Conservation (phyloP, 2,797 vertebrate genomes). For the Eurystomus glaucurus region DNA sequence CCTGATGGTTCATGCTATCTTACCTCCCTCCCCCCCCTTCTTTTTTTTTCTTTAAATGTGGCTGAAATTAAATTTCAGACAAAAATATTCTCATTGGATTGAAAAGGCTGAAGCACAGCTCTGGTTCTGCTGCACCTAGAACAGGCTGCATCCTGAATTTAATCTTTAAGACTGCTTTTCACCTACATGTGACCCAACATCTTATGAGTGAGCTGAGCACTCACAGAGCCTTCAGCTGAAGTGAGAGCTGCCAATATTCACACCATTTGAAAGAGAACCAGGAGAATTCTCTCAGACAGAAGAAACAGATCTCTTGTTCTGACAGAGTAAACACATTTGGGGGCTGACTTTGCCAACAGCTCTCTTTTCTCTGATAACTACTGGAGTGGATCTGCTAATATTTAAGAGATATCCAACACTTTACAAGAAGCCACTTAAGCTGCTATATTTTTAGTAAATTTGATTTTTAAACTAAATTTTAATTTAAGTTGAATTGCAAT, state of each 20-base stretch:
- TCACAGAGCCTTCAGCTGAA: background rate
- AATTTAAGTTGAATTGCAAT: background rate
- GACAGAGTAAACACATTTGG: background rate
- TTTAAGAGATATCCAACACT: background rate
- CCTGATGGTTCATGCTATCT: background rate
- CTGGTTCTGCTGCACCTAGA: background rate
- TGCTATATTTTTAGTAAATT: background rate
- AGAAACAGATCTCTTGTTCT: background rate
- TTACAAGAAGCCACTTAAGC: background rate
- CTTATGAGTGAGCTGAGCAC: background rate
- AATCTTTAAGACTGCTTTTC: background rate
- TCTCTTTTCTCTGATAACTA: background rate
- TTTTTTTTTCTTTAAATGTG: background rate
- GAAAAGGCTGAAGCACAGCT: background rate
- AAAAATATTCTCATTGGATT: background rate
- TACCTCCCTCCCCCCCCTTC: fast-evolving
- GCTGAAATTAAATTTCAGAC: background rate
- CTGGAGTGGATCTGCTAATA: background rate
- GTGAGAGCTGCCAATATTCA: background rate
- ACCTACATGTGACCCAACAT: background rate
- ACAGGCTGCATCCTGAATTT: background rate
- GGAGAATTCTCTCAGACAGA: background rate
- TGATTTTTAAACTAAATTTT: background rate
- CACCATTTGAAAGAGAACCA: background rate
- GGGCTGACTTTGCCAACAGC: background rate